Percentiles rank a stretch among this genome's conserved stretches.
Evolutionary conservation across 2,113 vertebrate genomes (phyloP).

Genomic region (Onychostruthus taczanowskii): DNA sequence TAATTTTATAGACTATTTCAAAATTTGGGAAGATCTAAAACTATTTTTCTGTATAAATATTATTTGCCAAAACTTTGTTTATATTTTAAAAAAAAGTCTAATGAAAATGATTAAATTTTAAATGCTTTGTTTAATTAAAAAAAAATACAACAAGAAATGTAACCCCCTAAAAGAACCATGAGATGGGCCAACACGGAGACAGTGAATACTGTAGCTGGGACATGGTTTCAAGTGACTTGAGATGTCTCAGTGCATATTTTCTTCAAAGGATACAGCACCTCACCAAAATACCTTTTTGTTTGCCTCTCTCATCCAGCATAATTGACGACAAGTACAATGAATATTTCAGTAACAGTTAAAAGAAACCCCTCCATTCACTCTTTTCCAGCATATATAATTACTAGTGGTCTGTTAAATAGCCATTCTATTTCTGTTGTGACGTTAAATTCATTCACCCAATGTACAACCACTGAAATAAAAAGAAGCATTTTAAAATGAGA

Average conservation of each 20-base stretch:
- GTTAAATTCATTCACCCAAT: conserved; percentile 79
- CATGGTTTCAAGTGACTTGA: conserved; percentile 60
- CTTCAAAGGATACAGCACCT: conserved; percentile 69
- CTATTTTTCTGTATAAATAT: conserved; percentile 86
- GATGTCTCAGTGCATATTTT: conserved; percentile 74
- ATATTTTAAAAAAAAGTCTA: conserved; percentile 78
- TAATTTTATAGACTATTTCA: conserved; percentile 84
- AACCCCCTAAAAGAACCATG: conserved; percentile 71
- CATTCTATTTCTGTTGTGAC: conserved; percentile 80
- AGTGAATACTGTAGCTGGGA: conserved; percentile 67
- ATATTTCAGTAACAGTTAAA: conserved; percentile 71
- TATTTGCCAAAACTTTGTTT: conserved; percentile 85
- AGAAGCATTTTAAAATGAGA: conserved; percentile 79
- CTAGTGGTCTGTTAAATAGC: conserved; percentile 80
- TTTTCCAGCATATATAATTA: conserved; percentile 74
- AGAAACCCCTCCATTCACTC: conserved; percentile 64
- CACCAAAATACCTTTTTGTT: conserved; percentile 71
- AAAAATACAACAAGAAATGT: background rate
- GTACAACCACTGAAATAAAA: conserved; percentile 85
- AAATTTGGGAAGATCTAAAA: conserved; percentile 83
- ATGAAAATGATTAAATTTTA: conserved; percentile 77
- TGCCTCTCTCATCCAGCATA: conserved; percentile 72
- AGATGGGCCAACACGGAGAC: conserved; percentile 73
- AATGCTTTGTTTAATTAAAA: conserved; percentile 80
- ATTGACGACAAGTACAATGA: conserved; percentile 65